Conservation (phyloP, 2,113 vertebrate species). For the Natator depressus region DNA sequence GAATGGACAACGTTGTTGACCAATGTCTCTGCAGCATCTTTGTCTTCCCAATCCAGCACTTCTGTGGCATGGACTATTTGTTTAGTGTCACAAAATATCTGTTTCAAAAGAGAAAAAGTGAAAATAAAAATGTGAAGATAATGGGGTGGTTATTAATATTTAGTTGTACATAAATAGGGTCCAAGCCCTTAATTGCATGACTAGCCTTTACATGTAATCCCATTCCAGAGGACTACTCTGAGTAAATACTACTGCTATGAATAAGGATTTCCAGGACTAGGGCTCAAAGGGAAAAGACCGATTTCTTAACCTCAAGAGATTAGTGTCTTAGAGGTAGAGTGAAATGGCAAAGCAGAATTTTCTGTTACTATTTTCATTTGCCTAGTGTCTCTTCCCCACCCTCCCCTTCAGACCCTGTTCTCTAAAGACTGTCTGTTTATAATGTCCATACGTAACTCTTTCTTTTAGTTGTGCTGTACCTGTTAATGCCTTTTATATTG, state of each 20-base stretch:
- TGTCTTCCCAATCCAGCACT: conserved; percentile 90
- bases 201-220: not conserved
- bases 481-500: not conserved
- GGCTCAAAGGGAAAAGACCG: not conserved
- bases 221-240: fast-evolving
- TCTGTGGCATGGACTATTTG: conserved; percentile 78
- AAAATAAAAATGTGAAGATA: not conserved
- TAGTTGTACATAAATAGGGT: not conserved
- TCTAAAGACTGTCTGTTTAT: not conserved
- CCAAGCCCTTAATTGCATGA: not conserved
- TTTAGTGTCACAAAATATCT: conserved; percentile 88
- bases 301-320: not conserved
- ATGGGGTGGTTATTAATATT: not conserved
- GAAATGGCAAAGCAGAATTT: fast-evolving
- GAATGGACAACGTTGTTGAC: conserved; percentile 86
- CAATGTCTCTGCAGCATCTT: conserved; percentile 82
- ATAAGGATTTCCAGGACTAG: not conserved
- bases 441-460: not conserved
- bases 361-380: not conserved
- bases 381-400: not conserved
- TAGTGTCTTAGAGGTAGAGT: not conserved
- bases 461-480: not conserved
- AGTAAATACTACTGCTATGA: not conserved
- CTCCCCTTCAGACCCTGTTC: not conserved
- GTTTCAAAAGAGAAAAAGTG: conserved; percentile 53